These are phyloP conservation scores for Myotis lucifugus DNA, from an alignment of 2,113 vertebrate genomes.

Conservation along the genomic window DNA sequence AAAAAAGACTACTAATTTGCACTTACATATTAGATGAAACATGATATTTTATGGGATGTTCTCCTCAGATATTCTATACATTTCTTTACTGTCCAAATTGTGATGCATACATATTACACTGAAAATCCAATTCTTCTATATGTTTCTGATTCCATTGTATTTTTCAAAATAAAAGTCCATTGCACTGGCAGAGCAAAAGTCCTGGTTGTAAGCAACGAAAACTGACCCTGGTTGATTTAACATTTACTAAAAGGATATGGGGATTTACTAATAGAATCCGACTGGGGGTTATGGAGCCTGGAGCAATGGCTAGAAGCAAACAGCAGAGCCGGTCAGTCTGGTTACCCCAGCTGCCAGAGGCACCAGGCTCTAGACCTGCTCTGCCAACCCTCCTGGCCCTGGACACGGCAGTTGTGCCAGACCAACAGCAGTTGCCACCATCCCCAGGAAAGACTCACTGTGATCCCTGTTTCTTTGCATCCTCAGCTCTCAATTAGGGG, in stretches of 20 bases:
- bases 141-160: not conserved
- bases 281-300: not conserved
- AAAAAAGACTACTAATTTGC: not conserved
- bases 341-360: not conserved
- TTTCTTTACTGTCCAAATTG: not conserved
- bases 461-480: not conserved
- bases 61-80: not conserved
- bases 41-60: not conserved
- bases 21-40: not conserved
- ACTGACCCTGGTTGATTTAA: not conserved
- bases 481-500: not conserved
- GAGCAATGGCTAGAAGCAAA: not conserved
- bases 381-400: not conserved
- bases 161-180: not conserved
- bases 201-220: not conserved
- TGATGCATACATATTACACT: not conserved
- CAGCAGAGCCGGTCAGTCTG: not conserved
- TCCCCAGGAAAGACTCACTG: not conserved
- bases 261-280: not conserved
- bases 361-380: not conserved
- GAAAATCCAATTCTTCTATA: constrained; percentile 1
- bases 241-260: not conserved
- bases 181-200: not conserved
- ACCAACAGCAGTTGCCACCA: not conserved
- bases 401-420: not conserved